These are phyloP conservation scores for rat (Rattus norvegicus) DNA, from an alignment of 2,113 vertebrate species.

Conservation along the genomic window GRCr8 NC_086021.1:141473001-141473500, in stretches of 20 bases:
- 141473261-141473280: not conserved
- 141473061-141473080: not conserved
- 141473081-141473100: not conserved
- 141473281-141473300: not conserved
- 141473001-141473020: not conserved
- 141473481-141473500: too few species aligned
- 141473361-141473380: not conserved
- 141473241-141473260: not conserved
- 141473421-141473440: not conserved
- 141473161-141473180: not conserved
- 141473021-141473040: not conserved
- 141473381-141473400: not conserved
- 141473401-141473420: not conserved
- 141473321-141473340: not conserved
- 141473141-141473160: not conserved
- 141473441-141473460: not conserved
- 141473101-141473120: accelerated
- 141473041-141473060: not conserved
- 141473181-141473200: not conserved
- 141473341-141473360: not conserved
- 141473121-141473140: not conserved
- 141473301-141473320: not conserved
- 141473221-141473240: not conserved
- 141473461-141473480: too few species aligned
- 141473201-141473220: not conserved